Percentiles rank a stretch among this genome's conserved stretches.
These are phyloP conservation scores for Hypselothyrea guttata DNA, from an alignment of 2,888 invertebrate species.

Conservation along the genomic window DNA sequence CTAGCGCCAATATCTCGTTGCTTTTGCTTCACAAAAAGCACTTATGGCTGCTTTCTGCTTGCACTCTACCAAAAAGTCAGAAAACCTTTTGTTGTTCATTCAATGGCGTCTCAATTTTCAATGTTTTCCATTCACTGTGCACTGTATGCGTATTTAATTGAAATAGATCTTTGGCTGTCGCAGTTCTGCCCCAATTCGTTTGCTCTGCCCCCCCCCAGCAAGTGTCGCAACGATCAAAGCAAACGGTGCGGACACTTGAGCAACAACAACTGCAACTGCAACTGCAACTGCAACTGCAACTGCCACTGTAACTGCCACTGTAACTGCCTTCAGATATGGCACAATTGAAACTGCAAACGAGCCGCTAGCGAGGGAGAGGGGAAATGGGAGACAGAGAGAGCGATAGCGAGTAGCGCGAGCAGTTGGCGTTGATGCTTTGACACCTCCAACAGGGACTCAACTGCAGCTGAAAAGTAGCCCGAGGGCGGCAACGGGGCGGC, in stretches of 20 bases:
- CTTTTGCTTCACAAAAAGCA: background rate
- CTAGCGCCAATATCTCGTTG: no score
- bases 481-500: slow-evolving; percentile 46
- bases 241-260: slow-evolving; percentile 38
- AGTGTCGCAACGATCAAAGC: slow-evolving; percentile 58
- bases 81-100: slow-evolving; percentile 3
- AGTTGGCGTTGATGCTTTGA: slow-evolving; percentile 43
- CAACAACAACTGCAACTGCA: slow-evolving; percentile 21
- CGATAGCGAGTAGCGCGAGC: slow-evolving; percentile 6
- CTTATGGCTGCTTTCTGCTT: background rate
- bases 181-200: background rate
- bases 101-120: slow-evolving; percentile 3
- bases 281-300: slow-evolving; percentile 16
- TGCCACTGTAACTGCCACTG: slow-evolving; percentile 19
- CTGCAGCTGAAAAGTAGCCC: slow-evolving; percentile 46
- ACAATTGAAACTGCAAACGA: slow-evolving; percentile 46
- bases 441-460: slow-evolving; percentile 34
- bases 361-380: background rate
- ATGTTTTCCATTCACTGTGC: background rate
- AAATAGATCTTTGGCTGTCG: slow-evolving; percentile 24
- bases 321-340: slow-evolving; percentile 56
- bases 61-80: slow-evolving; percentile 2
- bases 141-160: slow-evolving; percentile 26
- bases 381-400: slow-evolving; percentile 9
- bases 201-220: slow-evolving; percentile 3